Percentiles rank a stretch among this genome's conserved stretches.
Evolutionary conservation across 2,797 vertebrate genomes (phyloP).

Genomic region (Glossophaga mutica): DNA sequence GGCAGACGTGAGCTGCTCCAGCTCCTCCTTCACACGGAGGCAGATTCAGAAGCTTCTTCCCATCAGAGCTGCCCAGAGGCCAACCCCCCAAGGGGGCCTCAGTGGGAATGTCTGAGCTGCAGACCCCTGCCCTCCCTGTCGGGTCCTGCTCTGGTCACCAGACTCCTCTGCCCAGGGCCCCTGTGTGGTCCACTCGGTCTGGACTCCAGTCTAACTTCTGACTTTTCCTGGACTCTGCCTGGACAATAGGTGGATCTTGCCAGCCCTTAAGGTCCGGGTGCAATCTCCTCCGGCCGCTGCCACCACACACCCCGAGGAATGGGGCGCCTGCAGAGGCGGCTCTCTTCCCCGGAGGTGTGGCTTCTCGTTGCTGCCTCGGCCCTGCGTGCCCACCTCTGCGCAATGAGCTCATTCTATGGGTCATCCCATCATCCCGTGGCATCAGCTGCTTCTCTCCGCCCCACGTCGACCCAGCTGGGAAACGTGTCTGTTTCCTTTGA

Average conservation of each 20-base stretch:
- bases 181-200: background rate
- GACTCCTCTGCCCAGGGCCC: too few species aligned
- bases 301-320: background rate
- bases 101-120: background rate
- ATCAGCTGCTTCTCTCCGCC: background rate
- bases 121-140: background rate
- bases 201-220: background rate
- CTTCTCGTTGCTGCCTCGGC: background rate
- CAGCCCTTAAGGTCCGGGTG: background rate
- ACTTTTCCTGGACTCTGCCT: background rate
- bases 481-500: slow-evolving; percentile 4
- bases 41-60: background rate
- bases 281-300: background rate
- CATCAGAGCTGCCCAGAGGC: background rate
- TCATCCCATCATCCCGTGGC: background rate
- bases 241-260: background rate
- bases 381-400: background rate
- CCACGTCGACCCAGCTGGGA: background rate
- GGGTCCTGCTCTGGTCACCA: background rate
- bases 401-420: slow-evolving; percentile 12
- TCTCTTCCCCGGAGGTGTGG: background rate
- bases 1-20: background rate
- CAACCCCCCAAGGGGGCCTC: fast-evolving
- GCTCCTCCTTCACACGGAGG: fast-evolving
- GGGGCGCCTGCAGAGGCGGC: background rate